These are phyloP conservation scores for Philereme transversata DNA, from an alignment of 2,888 invertebrate genomes.

Conservation along the genomic window DNA sequence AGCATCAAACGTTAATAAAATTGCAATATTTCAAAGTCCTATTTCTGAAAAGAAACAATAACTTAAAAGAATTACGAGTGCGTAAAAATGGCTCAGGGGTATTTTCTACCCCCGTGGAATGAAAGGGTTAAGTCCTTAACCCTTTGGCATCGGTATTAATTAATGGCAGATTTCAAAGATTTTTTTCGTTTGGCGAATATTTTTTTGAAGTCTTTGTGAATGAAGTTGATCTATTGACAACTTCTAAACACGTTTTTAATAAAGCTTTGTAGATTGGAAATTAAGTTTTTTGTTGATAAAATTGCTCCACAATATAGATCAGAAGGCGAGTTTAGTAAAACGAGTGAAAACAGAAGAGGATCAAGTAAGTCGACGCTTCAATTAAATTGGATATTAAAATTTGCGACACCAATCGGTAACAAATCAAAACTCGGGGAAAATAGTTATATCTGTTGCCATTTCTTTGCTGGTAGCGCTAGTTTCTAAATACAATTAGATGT, in stretches of 20 bases:
- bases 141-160: slow-evolving; percentile 75
- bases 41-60: slow-evolving; percentile 76
- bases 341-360: too few relatives aligned
- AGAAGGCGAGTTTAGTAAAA: too few relatives aligned
- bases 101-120: slow-evolving; percentile 58
- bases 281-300: not conserved
- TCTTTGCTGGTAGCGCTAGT: too few relatives aligned
- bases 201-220: slow-evolving; percentile 61
- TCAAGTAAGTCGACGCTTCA: too few relatives aligned
- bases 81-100: slow-evolving; percentile 68
- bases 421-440: too few relatives aligned
- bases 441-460: too few relatives aligned
- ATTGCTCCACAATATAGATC: too few relatives aligned
- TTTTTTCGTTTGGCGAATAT: slow-evolving; percentile 50
- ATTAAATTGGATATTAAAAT: too few relatives aligned
- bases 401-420: too few relatives aligned
- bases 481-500: too few relatives aligned
- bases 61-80: slow-evolving; percentile 71
- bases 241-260: slow-evolving; percentile 2
- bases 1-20: slow-evolving; percentile 77
- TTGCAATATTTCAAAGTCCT: slow-evolving; percentile 77
- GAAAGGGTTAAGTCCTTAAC: slow-evolving; percentile 72
- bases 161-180: slow-evolving; percentile 70
- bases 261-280: not conserved
- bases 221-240: slow-evolving; percentile 23